Base-by-base conservation (phyloP, 1,140 invertebrate species). In the Littorina saxatilis region DNA sequence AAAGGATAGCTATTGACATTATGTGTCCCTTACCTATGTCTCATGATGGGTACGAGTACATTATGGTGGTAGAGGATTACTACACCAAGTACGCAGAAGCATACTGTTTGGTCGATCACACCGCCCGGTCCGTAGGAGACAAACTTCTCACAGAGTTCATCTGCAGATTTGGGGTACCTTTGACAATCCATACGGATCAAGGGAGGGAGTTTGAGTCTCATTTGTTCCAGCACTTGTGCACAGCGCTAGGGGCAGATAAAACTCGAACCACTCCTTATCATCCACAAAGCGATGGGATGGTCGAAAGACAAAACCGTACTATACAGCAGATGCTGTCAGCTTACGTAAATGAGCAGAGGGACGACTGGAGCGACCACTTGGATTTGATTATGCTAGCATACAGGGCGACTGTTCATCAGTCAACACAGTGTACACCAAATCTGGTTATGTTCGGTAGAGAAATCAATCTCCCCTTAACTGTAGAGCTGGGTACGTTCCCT, bases 141-240 rank as follows among this genome's bases (percentile, higher is more conserved):
- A 84, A 77, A 73, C n/a, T 79, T 17, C 50, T 68, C 5, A 66
- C 77, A 20, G 79, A 86, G 39, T 61, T 84, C 11, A 75, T 84
- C 47, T 80, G 81, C 79, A 74, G 89, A 7, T 91, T 87, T 84
- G 93, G 93, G 9, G 82, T 88, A 2, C 92, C 93, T 0, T 43
- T 85, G 15, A 82, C 88, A 40, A 84, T 93, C 11, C 86, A 90
- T 37, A 81, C 90, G 0, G 92, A 93, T 80, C 88, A 91, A 82
- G 93, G 90, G n/a, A 61, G 79, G 39, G 68, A 89, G 61, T 86
- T 89, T 72, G 79, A 84, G 72, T 86, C 82, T 23, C 17, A 81
- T 47, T 47, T 90, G 20, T 86, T 89, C 70, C n/a, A 47, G 9
- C 58, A 80, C 39, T 27, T 90, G 15, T 85, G 87, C 66, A 13